Base-by-base conservation (phyloP, 2,113 vertebrate species). In the Phycodurus eques region DNA sequence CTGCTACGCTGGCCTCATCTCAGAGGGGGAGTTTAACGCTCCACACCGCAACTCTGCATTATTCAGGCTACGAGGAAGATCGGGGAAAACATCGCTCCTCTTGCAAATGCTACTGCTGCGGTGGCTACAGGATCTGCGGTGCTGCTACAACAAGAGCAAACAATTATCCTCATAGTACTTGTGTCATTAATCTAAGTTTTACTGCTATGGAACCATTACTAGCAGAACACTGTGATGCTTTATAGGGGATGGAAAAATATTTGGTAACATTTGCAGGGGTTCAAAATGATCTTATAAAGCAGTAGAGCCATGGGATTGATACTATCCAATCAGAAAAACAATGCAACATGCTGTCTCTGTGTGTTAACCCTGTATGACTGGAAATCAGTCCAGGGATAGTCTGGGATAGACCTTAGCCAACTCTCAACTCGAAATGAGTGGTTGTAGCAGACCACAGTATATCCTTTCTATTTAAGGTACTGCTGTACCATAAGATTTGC, bases 1-100 rank as follows among this genome's bases (percentile, higher is more conserved):
- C 87, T 90, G 90, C 88, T 88, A 77, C 83, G 84, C 75, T 78
- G 75, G 72, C 76, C 83, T 68, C 71, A 68, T 72, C 73, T 85
- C 85, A 79, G 68, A 71, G 68, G 84, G 83, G 80, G 78, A 79
- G 77, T 74, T 71, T 73, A 76, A 27, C 71, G 46, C 65, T 74
- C 53, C 61, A 73, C 78, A 80, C 80, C 67, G 79, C 71, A 71
- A 73, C 49, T 74, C 51, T 75, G 77, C 72, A 85, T 80, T 85
- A 82, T 78, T 82, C 76, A 81, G 64, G 47, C 33, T 54, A 27
- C 67, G 49, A 42, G 57, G 68, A n/a, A 75, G 73, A 44, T 66
- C 47, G 53, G 61, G 54, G 42, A 71, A 35, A 17, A 70, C 8
- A 14, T 68, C 53, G 14, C 33, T 44, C 17, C 62, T 67, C 67